A percentile compares a stretch with the other conserved stretches of the same genome.
Conservation (phyloP, 2,797 vertebrate species). For the Syndactyla subalaris region DNA sequence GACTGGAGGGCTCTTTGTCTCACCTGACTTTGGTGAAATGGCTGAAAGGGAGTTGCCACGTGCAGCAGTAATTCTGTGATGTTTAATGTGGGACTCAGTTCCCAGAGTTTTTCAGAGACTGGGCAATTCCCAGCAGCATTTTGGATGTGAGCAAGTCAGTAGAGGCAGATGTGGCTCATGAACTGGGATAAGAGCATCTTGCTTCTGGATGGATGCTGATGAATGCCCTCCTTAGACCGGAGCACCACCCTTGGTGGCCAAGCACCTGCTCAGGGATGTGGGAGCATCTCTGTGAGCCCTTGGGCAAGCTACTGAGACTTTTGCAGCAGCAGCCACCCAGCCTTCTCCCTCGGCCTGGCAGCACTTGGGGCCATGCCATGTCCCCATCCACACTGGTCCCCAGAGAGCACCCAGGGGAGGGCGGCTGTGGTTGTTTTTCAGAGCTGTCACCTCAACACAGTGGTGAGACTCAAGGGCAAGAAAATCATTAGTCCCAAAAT, state of each 20-base stretch:
- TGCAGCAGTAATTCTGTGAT: background rate
- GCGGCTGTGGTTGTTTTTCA: background rate
- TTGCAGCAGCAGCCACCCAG: background rate
- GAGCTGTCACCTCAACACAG: rapidly evolving
- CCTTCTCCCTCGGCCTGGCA: background rate
- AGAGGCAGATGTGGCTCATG: background rate
- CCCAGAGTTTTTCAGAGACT: background rate
- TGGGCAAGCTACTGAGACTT: background rate
- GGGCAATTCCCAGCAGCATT: background rate
- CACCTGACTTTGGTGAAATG: background rate
- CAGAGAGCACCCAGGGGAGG: background rate
- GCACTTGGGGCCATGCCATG: rapidly evolving
- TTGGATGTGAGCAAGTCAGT: background rate
- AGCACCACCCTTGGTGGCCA: background rate
- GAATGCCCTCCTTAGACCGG: background rate
- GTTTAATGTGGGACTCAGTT: background rate
- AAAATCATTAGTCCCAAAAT: background rate
- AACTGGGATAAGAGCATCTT: background rate
- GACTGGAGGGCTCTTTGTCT: background rate
- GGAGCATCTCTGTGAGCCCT: background rate
- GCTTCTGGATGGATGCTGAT: background rate
- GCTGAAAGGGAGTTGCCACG: background rate
- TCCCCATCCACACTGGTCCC: background rate
- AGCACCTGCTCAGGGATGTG: rapidly evolving
- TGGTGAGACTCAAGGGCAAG: background rate